Conservation (phyloP, 35 echinoderm and acorn worm genomes). For the Strongylocentrotus purpuratus region DNA sequence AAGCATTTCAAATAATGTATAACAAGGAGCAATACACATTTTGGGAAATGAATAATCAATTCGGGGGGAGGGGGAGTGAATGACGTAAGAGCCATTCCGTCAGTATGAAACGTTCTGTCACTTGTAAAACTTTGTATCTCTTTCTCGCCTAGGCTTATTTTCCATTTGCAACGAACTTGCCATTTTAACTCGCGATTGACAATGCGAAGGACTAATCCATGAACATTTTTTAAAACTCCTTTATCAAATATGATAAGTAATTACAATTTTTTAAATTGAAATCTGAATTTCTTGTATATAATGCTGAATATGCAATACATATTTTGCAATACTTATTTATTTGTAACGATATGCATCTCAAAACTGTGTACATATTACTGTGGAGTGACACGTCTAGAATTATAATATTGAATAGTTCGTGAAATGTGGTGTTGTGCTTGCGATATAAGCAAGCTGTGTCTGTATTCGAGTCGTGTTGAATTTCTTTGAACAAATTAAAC, state of each 20-base stretch:
- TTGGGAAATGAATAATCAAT: too few relatives aligned
- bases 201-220: background rate
- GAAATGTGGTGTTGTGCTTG: background rate
- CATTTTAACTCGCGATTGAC: background rate
- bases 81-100: too few relatives aligned
- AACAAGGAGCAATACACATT: too few relatives aligned
- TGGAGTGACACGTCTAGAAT: background rate
- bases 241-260: background rate
- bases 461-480: background rate
- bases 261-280: background rate
- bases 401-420: background rate
- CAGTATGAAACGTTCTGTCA: too few relatives aligned
- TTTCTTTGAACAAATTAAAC: background rate
- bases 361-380: conserved; percentile 4
- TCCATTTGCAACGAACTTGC: background rate
- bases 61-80: too few relatives aligned
- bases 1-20: too few relatives aligned
- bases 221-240: background rate
- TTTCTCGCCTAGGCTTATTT: background rate
- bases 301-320: conserved; percentile 31
- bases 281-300: background rate
- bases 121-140: too few relatives aligned
- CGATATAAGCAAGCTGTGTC: background rate
- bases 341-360: conserved; percentile 26
- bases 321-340: conserved; percentile 46